A percentile compares a stretch with the other conserved stretches of the same genome.
Conservation (phyloP, 1,140 invertebrate genomes). For the Dendrolimus punctatus region DNA sequence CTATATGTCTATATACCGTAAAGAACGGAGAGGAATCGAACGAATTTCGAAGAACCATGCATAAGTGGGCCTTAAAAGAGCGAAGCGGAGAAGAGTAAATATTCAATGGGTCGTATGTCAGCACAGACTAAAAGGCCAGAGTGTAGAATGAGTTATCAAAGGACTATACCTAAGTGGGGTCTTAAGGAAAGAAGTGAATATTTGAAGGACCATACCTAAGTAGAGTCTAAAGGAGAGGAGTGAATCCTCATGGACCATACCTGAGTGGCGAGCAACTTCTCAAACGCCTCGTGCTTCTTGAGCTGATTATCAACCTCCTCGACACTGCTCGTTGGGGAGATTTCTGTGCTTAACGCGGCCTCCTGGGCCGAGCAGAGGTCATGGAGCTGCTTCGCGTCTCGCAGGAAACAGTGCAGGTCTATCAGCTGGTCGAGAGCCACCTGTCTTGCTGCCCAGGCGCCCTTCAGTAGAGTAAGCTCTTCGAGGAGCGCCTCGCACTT, state of each 20-base stretch:
- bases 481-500: constrained; percentile 83
- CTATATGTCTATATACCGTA: no score
- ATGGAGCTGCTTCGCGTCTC: constrained; percentile 95
- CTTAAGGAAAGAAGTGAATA: no score
- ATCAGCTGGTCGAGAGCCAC: constrained; percentile 94
- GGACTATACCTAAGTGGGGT: no score
- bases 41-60: no score
- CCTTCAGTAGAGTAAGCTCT: constrained; percentile 84
- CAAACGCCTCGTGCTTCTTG: constrained; percentile 94
- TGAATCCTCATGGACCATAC: constrained; percentile 19
- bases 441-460: constrained; percentile 92
- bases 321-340: constrained; percentile 75
- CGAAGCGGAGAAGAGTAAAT: no score
- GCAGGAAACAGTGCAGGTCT: constrained; percentile 94
- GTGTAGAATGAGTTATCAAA: no score
- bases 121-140: no score
- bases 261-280: constrained; percentile 84
- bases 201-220: no score
- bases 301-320: constrained; percentile 89
- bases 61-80: no score
- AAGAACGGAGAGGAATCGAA: no score
- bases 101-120: no score
- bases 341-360: constrained; percentile 75
- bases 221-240: no score
- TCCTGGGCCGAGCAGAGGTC: constrained; percentile 92